Evolutionary conservation across 2,113 vertebrate genomes (phyloP).

Genomic region (Siniperca chuatsi): DNA sequence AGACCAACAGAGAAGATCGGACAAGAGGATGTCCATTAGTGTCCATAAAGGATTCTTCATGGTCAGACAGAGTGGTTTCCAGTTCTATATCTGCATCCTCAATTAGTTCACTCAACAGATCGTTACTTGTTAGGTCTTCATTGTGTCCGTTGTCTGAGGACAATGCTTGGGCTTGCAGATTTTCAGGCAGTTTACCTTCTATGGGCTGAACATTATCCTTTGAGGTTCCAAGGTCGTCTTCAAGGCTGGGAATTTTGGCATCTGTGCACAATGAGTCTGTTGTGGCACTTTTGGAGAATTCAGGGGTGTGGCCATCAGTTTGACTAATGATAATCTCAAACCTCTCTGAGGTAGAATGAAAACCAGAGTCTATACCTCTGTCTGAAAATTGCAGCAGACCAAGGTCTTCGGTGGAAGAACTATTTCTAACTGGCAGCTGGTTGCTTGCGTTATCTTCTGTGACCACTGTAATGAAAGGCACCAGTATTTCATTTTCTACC

Average conservation of each 20-base stretch:
- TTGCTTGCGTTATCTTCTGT: slow-evolving; percentile 65
- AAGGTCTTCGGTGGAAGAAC: slow-evolving; percentile 78
- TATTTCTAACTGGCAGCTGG: slow-evolving; percentile 58
- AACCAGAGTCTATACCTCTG: slow-evolving; percentile 72
- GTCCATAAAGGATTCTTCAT: slow-evolving; percentile 86
- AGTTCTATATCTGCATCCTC: slow-evolving; percentile 76
- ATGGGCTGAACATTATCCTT: slow-evolving; percentile 28
- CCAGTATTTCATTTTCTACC: slow-evolving; percentile 76
- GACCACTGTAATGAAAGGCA: slow-evolving; percentile 81
- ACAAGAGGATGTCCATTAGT: slow-evolving; percentile 49
- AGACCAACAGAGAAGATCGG: slow-evolving; percentile 77
- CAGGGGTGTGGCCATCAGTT: slow-evolving; percentile 58
- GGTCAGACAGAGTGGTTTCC: slow-evolving; percentile 72
- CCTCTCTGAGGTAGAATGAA: slow-evolving; percentile 75
- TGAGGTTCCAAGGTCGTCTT: slow-evolving; percentile 66
- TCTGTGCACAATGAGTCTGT: slow-evolving; percentile 75
- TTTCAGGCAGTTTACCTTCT: slow-evolving; percentile 74
- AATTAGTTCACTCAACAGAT: slow-evolving; percentile 78
- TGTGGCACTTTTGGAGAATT: slow-evolving; percentile 63
- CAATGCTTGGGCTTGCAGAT: slow-evolving; percentile 40
- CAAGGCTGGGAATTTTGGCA: slow-evolving; percentile 82
- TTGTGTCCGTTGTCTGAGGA: slow-evolving; percentile 60
- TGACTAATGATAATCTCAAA: slow-evolving; percentile 68
- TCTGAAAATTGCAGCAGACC: slow-evolving; percentile 65
- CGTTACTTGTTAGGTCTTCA: slow-evolving; percentile 78